Conservation (phyloP, 2,888 invertebrate species). For the Hedychridium roseum region DNA sequence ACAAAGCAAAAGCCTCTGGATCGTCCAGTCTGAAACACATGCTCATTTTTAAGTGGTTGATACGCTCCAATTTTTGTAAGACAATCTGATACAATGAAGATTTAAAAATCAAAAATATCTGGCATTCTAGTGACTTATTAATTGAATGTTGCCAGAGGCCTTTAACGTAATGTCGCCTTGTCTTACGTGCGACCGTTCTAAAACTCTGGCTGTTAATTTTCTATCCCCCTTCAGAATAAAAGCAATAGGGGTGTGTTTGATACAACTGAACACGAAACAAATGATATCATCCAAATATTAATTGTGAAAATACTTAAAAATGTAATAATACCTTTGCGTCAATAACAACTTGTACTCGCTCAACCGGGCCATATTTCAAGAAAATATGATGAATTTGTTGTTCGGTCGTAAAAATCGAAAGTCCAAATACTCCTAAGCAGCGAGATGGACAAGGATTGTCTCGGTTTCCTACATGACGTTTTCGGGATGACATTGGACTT, state of each 20-base stretch:
- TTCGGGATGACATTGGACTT: conserved; percentile 84
- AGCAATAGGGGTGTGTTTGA: conserved; percentile 3
- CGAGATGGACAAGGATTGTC: conserved; percentile 88
- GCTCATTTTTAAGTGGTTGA: conserved; percentile 1
- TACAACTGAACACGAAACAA: neutral
- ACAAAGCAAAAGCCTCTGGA: conserved; percentile 98
- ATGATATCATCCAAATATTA: neutral
- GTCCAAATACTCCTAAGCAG: conserved; percentile 94
- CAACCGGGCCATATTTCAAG: conserved; percentile 89
- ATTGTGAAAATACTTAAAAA: neutral
- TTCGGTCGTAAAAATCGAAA: conserved; percentile 92
- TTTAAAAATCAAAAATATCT: conserved; percentile 15
- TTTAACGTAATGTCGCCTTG: conserved; percentile 52
- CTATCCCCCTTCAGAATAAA: conserved; percentile 32
- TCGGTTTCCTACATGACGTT: conserved; percentile 80
- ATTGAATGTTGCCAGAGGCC: conserved; percentile 61
- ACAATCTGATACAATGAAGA: too few relatives aligned
- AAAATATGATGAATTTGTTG: conserved; percentile 92
- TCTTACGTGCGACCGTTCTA: conserved; percentile 54
- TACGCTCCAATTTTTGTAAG: neutral
- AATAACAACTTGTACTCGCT: conserved; percentile 92
- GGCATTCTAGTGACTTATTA: too few relatives aligned
- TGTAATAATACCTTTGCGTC: conserved; percentile 83
- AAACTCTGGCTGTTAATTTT: conserved; percentile 49
- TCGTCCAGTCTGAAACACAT: conserved; percentile 79